phyloP scores from a whole-genome alignment of 2,113 vertebrate genomes.

The Electrona antarctica region DNA sequence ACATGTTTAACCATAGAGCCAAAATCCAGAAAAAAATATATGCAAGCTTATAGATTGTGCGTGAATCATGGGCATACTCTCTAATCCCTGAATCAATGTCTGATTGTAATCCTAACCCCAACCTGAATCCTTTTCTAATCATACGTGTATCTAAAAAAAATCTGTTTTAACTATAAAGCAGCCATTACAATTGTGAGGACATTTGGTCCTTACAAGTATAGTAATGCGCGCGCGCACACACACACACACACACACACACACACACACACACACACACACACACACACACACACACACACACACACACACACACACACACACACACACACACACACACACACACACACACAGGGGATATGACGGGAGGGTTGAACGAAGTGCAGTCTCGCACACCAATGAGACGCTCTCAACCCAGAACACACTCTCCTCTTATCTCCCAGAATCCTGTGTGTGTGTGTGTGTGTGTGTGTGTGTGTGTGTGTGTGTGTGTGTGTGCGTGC shows the following conservation, averaged over 20 bases:
- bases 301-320: slow-evolving; percentile 14
- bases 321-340: slow-evolving; percentile 35
- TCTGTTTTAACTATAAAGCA: too few species aligned
- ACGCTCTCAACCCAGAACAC: slow-evolving; percentile 73
- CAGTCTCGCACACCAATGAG: slow-evolving; percentile 81
- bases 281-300: slow-evolving; percentile 10
- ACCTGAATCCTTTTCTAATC: too few species aligned
- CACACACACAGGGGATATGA: slow-evolving; percentile 53
- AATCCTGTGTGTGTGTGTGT: slow-evolving; percentile 24
- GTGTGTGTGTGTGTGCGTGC: slow-evolving; percentile 1
- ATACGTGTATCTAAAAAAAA: too few species aligned
- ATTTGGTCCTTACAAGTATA: too few species aligned
- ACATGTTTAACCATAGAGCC: too few species aligned
- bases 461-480: slow-evolving; percentile 2
- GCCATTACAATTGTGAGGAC: too few species aligned
- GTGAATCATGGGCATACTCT: too few species aligned
- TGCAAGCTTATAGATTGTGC: too few species aligned
- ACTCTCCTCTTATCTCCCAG: slow-evolving; percentile 70
- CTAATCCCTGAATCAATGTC: too few species aligned
- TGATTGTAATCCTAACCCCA: too few species aligned
- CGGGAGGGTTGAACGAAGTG: slow-evolving; percentile 67
- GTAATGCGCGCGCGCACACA: neutral
- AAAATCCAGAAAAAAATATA: too few species aligned
- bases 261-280: neutral
- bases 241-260: neutral